Base-by-base conservation (phyloP, 1,140 invertebrate genomes). In the Cydia amplana region DNA sequence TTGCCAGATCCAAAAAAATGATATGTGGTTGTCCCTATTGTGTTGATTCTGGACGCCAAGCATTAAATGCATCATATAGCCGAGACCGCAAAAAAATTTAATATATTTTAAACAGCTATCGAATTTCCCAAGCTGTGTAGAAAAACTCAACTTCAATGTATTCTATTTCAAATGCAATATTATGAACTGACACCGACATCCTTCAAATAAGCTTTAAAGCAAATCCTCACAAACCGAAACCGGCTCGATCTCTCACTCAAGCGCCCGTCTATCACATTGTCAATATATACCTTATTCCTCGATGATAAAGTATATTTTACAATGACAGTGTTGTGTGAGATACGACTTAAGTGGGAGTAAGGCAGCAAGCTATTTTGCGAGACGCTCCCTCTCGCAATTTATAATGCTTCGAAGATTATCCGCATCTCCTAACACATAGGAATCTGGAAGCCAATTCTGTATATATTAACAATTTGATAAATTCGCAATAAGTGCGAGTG, bases 341-440 rank as follows among this genome's bases (percentile, higher is more conserved):
- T 60, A 23, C 9, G 55, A 60, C 20, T 3, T 14, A 23, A 12
- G 7, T 2, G 6, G n/a, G n/a, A 51, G 49, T 6, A 18, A 51
- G n/a, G 18, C 16, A 18, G n/a, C 46, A 18, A 55, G 51, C 18
- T 60, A 60, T 23, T 60, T 60, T 60, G 55, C 20, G 55, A 60
- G 55, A 23, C 55, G 55, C 20, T 60, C n/a, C 10, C 55, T 60
- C 55, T 60, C 9, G 55, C 55, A 23, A 60, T 60, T 60, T 23
- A 60, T 60, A 60, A 60, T 23, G 55, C 55, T 20, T 60, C 55
- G n/a, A 60, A 60, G 55, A 60, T 60, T 60, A 60, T 60, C 55
- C n/a, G 20, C 55, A 7, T 60, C 55, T 60, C 18, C 18, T 4
- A 60, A 60, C 9, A 23, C 55, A 7, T 10, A 18, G 49, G 20